phyloP scores from a whole-genome alignment of 2,888 invertebrate genomes.

The Caenorhabditis sp. region DNA sequence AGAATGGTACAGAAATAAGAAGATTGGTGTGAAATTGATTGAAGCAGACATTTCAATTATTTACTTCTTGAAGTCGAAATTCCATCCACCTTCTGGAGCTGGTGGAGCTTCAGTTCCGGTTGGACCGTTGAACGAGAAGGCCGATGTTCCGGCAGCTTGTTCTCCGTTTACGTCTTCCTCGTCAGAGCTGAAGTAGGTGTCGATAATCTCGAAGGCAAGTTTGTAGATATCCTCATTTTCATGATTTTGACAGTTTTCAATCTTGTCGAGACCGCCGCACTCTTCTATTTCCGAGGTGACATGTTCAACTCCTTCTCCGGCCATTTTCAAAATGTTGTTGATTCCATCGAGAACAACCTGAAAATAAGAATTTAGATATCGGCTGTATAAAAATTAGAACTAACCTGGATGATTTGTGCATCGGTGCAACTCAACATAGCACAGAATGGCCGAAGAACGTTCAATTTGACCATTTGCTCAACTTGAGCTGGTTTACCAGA shows the following conservation, averaged over 20 bases:
- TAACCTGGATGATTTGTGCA: slow-evolving; percentile 77
- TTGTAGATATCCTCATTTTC: slow-evolving; percentile 99
- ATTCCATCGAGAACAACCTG: slow-evolving; percentile 95
- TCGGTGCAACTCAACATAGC: slow-evolving; percentile 92
- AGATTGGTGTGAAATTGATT: slow-evolving; percentile 23
- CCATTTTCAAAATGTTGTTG: slow-evolving; percentile 96
- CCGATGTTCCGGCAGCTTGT: not conserved
- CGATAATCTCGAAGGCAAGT: slow-evolving; percentile 97
- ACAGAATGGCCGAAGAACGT: slow-evolving; percentile 96
- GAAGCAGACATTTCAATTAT: slow-evolving; percentile 18
- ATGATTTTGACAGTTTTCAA: slow-evolving; percentile 93
- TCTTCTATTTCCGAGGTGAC: slow-evolving; percentile 85
- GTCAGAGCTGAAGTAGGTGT: slow-evolving; percentile 83
- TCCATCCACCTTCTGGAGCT: slow-evolving; percentile 35
- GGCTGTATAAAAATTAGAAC: slow-evolving; percentile 76
- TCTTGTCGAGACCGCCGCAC: slow-evolving; percentile 96
- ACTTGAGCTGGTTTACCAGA: slow-evolving; percentile 93
- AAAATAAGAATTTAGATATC: slow-evolving; percentile 60
- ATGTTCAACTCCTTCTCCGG: slow-evolving; percentile 79
- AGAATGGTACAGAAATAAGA: slow-evolving; percentile 12
- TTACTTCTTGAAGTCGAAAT: slow-evolving; percentile 18
- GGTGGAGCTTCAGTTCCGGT: slow-evolving; percentile 29
- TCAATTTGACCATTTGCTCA: slow-evolving; percentile 84
- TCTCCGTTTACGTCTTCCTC: not conserved
- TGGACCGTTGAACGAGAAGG: slow-evolving; percentile 1